phyloP scores from a whole-genome alignment of 2,797 vertebrate genomes.

The Sandelia bainsii region DNA sequence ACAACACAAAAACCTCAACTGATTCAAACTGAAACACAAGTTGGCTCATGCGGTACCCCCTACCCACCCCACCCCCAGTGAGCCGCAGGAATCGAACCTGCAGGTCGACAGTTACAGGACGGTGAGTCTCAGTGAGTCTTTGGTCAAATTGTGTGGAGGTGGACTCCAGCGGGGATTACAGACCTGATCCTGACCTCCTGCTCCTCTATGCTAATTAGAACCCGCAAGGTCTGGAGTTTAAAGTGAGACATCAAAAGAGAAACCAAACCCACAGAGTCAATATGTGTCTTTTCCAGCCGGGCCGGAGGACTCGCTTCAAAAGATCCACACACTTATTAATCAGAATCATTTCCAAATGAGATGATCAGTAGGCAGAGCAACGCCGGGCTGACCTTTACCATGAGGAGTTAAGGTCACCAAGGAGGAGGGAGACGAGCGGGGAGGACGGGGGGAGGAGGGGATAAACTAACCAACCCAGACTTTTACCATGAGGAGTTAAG shows the following conservation, averaged over 20 bases:
- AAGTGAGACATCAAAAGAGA: constrained; percentile 84
- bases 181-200: constrained; percentile 42
- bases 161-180: constrained; percentile 38
- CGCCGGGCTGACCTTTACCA: constrained; percentile 76
- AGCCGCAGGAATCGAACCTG: constrained; percentile 2
- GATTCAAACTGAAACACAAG: too few relatives aligned
- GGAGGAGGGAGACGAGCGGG: background rate
- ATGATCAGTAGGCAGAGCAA: constrained; percentile 64
- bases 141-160: constrained; percentile 30
- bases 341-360: constrained; percentile 83
- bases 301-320: constrained; percentile 80
- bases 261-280: constrained; percentile 82
- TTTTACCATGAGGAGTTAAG: constrained; percentile 26
- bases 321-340: constrained; percentile 74
- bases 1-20: background rate
- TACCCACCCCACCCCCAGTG: background rate
- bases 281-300: constrained; percentile 85
- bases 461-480: constrained; percentile 27
- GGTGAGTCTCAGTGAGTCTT: background rate
- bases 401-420: constrained; percentile 53
- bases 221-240: constrained; percentile 75
- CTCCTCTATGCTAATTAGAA: constrained; percentile 70
- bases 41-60: background rate
- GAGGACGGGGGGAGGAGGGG: constrained; percentile 8
- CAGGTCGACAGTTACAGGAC: background rate